Conservation (phyloP, 1,140 invertebrate species). For the Eriosoma lanigerum region DNA sequence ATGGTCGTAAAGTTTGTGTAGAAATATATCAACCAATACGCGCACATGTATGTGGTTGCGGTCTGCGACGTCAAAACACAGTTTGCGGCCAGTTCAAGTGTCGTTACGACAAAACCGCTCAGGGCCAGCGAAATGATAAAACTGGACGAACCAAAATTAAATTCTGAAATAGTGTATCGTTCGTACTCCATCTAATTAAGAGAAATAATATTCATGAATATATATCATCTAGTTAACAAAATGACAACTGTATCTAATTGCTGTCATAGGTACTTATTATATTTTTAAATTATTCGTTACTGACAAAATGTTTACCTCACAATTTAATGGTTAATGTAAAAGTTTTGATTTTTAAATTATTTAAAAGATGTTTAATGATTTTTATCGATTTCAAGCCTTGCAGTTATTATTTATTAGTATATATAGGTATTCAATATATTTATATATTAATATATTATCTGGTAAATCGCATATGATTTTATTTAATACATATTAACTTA, state of each 20-base stretch:
- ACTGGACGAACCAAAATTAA: background rate
- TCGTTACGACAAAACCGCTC: background rate
- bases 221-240: no score
- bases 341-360: background rate
- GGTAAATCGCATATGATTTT: no score
- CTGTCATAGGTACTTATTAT: no score
- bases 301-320: background rate
- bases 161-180: background rate
- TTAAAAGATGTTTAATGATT: background rate
- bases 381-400: background rate
- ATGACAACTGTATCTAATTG: no score
- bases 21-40: slow-evolving; percentile 5
- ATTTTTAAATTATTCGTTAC: no score
- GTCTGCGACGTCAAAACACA: background rate
- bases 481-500: background rate
- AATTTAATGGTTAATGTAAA: background rate
- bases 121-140: background rate
- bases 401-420: background rate
- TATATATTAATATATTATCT: background rate
- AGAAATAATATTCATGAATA: no score
- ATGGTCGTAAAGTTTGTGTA: slow-evolving; percentile 8
- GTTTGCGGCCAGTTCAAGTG: slow-evolving; percentile 6
- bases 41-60: background rate
- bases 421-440: background rate
- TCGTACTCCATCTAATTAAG: slow-evolving; percentile 1